Percentiles rank a stretch among this genome's conserved stretches.
phyloP scores from a whole-genome alignment of 2,888 invertebrate genomes.

The Lumbricus terrestris region DNA sequence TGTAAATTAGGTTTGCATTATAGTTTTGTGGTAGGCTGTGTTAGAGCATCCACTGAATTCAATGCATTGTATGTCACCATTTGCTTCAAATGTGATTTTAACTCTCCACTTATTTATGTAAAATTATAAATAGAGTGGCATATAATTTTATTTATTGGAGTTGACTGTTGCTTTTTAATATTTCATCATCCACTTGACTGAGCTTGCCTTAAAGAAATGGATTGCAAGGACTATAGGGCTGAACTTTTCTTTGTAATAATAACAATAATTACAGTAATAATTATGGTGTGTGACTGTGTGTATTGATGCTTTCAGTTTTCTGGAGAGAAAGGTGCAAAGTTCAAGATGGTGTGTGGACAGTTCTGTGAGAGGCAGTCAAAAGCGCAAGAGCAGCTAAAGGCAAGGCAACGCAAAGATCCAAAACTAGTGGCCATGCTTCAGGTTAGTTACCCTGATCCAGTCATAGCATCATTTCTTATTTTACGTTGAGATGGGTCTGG shows the following conservation, averaged over 20 bases:
- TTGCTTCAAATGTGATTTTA: not conserved
- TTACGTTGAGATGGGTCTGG: not conserved
- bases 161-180: not conserved
- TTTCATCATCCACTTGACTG: not conserved
- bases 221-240: not conserved
- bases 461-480: conserved; percentile 44
- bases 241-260: not conserved
- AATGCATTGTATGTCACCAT: not conserved
- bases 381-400: conserved; percentile 77
- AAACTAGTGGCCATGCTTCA: conserved; percentile 76
- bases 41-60: not conserved
- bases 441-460: no score
- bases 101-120: not conserved
- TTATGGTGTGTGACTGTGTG: not conserved
- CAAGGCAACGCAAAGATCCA: conserved; percentile 75
- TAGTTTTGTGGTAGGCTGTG: not conserved
- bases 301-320: conserved; percentile 68
- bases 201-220: not conserved
- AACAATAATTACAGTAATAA: not conserved
- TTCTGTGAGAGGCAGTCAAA: conserved; percentile 87
- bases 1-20: not conserved
- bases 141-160: not conserved
- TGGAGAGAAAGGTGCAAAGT: conserved; percentile 73
- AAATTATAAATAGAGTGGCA: not conserved
- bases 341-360: conserved; percentile 74